A percentile compares a stretch with the other conserved stretches of the same genome.
Conservation (phyloP, 2,888 invertebrate genomes). For the Tetragnatha montana region DNA sequence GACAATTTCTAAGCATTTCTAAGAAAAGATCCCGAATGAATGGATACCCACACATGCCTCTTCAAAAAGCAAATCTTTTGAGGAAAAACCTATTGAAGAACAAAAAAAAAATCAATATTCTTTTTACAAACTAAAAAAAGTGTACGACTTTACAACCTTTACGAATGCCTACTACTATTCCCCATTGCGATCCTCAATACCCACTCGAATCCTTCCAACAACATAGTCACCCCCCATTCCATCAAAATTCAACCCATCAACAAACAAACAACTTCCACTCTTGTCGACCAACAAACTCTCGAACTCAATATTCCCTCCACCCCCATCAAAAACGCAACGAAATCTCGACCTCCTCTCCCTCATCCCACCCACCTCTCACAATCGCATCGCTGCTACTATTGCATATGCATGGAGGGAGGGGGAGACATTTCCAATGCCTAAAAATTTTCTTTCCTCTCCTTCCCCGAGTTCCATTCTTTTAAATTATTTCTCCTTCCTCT, state of each 20-base stretch:
- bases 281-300: background rate
- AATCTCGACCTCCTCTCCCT: slow-evolving; percentile 26
- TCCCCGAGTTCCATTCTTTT: slow-evolving; percentile 37
- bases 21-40: too few relatives aligned
- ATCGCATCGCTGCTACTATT: slow-evolving; percentile 51
- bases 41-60: too few relatives aligned
- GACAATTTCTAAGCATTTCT: too few relatives aligned
- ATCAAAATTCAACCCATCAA: background rate
- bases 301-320: background rate
- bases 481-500: slow-evolving; percentile 55
- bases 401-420: slow-evolving; percentile 53
- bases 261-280: background rate
- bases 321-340: slow-evolving; percentile 56
- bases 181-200: too few relatives aligned
- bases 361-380: slow-evolving; percentile 63
- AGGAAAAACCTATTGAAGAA: too few relatives aligned
- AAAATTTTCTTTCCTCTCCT: slow-evolving; percentile 36
- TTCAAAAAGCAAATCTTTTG: too few relatives aligned
- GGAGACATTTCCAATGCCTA: slow-evolving; percentile 66
- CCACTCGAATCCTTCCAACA: background rate
- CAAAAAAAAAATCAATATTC: too few relatives aligned
- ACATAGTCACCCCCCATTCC: background rate
- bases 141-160: too few relatives aligned
- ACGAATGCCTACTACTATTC: too few relatives aligned
- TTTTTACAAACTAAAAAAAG: too few relatives aligned